Conservation (phyloP, 2,888 invertebrate species). For the Leucophora obtusa region DNA sequence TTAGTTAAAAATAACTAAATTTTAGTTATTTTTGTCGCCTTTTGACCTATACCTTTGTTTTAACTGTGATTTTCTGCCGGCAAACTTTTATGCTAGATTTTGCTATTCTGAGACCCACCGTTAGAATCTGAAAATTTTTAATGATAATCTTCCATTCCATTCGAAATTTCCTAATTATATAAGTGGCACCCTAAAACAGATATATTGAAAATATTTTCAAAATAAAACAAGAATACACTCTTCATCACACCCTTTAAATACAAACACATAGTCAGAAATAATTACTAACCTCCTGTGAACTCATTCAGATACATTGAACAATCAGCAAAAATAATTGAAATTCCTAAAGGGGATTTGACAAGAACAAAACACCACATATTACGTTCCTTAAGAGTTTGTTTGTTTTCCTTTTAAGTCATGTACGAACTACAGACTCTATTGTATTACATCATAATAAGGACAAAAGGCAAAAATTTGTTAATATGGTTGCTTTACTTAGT, state of each 20-base stretch:
- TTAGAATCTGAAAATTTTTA: too few relatives aligned
- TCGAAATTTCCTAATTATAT: neutral
- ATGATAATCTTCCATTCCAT: too few relatives aligned
- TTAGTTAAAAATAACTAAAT: too few relatives aligned
- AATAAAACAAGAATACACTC: neutral
- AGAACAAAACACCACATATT: constrained; percentile 2
- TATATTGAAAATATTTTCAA: constrained; percentile 17
- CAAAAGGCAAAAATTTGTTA: constrained; percentile 24
- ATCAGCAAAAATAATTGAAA: constrained; percentile 47
- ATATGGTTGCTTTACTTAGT: constrained; percentile 9
- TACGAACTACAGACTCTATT: constrained; percentile 3
- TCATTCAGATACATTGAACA: constrained; percentile 45
- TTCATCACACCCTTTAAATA: neutral
- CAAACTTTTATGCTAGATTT: too few relatives aligned
- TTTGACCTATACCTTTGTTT: too few relatives aligned
- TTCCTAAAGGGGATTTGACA: constrained; percentile 48
- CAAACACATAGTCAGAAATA: constrained; percentile 6
- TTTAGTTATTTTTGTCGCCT: too few relatives aligned
- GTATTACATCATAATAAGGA: constrained; percentile 3
- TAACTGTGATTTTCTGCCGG: too few relatives aligned
- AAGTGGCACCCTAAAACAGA: constrained; percentile 1
- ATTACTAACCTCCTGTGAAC: constrained; percentile 35
- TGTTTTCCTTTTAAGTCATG: constrained; percentile 8
- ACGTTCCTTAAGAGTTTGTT: constrained; percentile 3
- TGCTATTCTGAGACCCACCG: too few relatives aligned